A percentile compares a stretch with the other conserved stretches of the same genome.
Conservation (phyloP, 2,888 invertebrate genomes). For the Phania funesta region DNA sequence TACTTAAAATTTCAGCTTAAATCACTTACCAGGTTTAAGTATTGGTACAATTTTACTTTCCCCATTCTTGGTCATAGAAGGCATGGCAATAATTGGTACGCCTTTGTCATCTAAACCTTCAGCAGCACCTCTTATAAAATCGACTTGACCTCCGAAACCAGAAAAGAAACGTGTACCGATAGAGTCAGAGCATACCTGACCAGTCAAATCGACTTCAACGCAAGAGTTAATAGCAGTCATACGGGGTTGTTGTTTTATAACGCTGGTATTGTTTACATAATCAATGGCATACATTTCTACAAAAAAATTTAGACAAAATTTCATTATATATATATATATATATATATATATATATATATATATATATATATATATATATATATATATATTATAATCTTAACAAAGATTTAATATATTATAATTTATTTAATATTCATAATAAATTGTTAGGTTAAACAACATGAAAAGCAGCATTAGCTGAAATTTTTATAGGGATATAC, state of each 20-base stretch:
- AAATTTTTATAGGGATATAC: no score
- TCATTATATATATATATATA: no score
- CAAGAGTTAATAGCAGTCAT: constrained; percentile 99
- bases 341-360: no score
- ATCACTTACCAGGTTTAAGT: constrained; percentile 86
- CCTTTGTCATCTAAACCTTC: constrained; percentile 91
- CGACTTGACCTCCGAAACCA: constrained; percentile 96
- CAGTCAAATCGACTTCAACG: constrained; percentile 95
- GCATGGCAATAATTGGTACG: constrained; percentile 95
- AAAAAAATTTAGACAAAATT: constrained; percentile 63
- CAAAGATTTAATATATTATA: no score
- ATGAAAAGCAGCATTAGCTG: no score
- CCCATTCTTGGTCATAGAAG: constrained; percentile 89
- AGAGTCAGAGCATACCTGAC: constrained; percentile 95
- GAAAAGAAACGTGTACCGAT: constrained; percentile 87
- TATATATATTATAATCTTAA: no score
- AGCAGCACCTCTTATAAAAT: constrained; percentile 95
- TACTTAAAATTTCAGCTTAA: not conserved
- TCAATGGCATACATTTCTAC: constrained; percentile 93
- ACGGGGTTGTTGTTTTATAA: constrained; percentile 90
- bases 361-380: no score
- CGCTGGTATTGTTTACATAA: constrained; percentile 91
- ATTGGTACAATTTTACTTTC: constrained; percentile 91
- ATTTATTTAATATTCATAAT: no score
- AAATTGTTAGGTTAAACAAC: no score